Conservation (phyloP, 2,888 invertebrate species). For the Drosophila anomalata region DNA sequence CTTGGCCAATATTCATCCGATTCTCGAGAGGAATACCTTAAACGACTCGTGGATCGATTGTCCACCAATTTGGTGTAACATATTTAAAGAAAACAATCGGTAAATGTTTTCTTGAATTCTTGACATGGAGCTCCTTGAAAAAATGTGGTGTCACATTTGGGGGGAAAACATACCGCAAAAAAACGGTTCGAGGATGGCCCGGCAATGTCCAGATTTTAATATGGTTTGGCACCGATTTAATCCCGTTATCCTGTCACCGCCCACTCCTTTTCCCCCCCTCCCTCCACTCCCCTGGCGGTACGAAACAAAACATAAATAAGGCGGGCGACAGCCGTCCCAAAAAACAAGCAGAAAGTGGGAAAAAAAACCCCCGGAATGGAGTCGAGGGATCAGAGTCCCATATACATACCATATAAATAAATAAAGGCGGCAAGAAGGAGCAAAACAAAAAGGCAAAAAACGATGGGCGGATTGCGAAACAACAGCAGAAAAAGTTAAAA, state of each 20-base stretch:
- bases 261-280: not conserved
- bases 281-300: not conserved
- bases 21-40: no score
- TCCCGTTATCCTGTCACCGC: slow-evolving; percentile 4
- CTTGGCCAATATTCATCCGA: no score
- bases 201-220: slow-evolving; percentile 3
- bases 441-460: slow-evolving; percentile 1
- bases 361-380: slow-evolving; percentile 5
- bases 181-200: slow-evolving; percentile 5
- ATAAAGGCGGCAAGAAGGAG: slow-evolving; percentile 35
- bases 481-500: slow-evolving; percentile 39
- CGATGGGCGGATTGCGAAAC: slow-evolving; percentile 1
- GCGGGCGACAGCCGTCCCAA: not conserved
- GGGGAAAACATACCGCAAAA: not conserved
- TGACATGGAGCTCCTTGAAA: not conserved
- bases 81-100: no score
- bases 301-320: slow-evolving; percentile 5
- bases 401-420: slow-evolving; percentile 43
- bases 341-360: not conserved
- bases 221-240: slow-evolving; percentile 5
- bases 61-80: no score
- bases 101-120: no score
- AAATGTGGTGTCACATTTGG: not conserved
- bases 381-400: slow-evolving; percentile 26
- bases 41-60: no score